These are phyloP conservation scores for Apoda limacodes DNA, from an alignment of 2,888 invertebrate species.

Conservation along the genomic window DNA sequence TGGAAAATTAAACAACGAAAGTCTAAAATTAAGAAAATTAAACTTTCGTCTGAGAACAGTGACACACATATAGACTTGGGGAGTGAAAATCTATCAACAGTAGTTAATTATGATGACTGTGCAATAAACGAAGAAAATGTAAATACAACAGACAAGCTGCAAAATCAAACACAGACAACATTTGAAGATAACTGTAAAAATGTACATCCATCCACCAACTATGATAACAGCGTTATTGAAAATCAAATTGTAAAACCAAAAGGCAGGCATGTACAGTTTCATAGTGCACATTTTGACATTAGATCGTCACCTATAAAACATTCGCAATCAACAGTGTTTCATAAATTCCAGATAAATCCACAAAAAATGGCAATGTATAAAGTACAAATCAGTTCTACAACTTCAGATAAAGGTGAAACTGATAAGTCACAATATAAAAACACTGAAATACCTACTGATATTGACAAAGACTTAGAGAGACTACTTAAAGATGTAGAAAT, in stretches of 20 bases:
- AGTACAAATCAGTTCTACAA: conserved; percentile 41
- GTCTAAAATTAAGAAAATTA: conserved; percentile 10
- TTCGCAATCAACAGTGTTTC: conserved; percentile 47
- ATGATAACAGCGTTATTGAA: conserved; percentile 15
- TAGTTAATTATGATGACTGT: conserved; percentile 19
- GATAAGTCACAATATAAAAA: conserved; percentile 3
- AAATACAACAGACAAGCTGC: conserved; percentile 1
- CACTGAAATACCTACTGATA: conserved; percentile 1
- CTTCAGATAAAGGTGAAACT: conserved; percentile 24
- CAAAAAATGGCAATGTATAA: conserved; percentile 47
- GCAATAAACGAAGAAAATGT: conserved; percentile 15
- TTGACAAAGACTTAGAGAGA: conserved; percentile 13
- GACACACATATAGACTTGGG: conserved; percentile 35
- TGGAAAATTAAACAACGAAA: conserved; percentile 21
- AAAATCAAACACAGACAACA: conserved; percentile 5
- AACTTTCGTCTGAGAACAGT: conserved; percentile 11
- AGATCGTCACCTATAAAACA: conserved; percentile 58
- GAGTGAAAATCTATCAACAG: conserved; percentile 33
- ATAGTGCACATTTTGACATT: conserved; percentile 58
- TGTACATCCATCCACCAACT: conserved; percentile 6
- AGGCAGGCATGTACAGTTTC: conserved; percentile 38
- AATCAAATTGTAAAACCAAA: conserved; percentile 26
- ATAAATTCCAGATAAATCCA: conserved; percentile 54
- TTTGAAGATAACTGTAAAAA: conserved; percentile 12
- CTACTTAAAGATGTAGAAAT: conserved; percentile 16